Conservation (phyloP, 2,113 vertebrate species). For the Hippocampus abdominalis region DNA sequence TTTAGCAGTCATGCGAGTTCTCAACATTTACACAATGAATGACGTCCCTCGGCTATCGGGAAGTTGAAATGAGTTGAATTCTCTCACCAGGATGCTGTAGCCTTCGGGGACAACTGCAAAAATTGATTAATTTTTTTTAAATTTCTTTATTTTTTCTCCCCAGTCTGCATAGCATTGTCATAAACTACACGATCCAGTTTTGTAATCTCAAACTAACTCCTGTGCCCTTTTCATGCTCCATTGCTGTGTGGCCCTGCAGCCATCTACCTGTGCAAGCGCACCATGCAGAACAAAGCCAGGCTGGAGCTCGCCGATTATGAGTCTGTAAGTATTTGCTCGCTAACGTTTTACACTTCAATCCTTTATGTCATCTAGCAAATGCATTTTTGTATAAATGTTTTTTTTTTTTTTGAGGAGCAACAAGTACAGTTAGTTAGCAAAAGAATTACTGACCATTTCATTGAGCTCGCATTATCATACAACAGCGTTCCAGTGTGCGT, state of each 20-base stretch:
- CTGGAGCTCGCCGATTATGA: slow-evolving; percentile 95
- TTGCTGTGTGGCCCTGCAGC: slow-evolving; percentile 67
- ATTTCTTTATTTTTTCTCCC: no score
- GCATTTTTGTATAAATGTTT: not conserved
- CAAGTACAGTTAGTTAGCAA: slow-evolving; percentile 17
- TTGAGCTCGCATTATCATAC: slow-evolving; percentile 27
- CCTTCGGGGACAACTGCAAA: not conserved
- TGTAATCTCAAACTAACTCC: slow-evolving; percentile 7
- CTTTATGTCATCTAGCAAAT: not conserved
- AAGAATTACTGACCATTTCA: slow-evolving; percentile 19
- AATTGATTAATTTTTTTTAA: not conserved
- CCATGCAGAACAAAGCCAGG: slow-evolving; percentile 97
- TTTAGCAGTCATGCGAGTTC: no score
- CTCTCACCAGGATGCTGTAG: no score
- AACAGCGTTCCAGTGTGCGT: slow-evolving; percentile 20
- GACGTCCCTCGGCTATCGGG: no score
- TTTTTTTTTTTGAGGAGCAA: not conserved
- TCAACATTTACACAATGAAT: no score
- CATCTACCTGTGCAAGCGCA: slow-evolving; percentile 97
- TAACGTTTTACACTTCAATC: slow-evolving; percentile 14
- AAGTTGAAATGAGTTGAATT: no score
- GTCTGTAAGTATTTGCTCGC: slow-evolving; percentile 80
- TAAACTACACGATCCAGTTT: not conserved
- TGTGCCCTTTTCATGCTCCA: slow-evolving; percentile 15
- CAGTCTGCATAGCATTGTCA: not conserved